Evolutionary conservation across 2,113 vertebrate species (phyloP), one percentile per base, ranked within the genome.

Genomic region (Beaufortia kweichowensis): DNA sequence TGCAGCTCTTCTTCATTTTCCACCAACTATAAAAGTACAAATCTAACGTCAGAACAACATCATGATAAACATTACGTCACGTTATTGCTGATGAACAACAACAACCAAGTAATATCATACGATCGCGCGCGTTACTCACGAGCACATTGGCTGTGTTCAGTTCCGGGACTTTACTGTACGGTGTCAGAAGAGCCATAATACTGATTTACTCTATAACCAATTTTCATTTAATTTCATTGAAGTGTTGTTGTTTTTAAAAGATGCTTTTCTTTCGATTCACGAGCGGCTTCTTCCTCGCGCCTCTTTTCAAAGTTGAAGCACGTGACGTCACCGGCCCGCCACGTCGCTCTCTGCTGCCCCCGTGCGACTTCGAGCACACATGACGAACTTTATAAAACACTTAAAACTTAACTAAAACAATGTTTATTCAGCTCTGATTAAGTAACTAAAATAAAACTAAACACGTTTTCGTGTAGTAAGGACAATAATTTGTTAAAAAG

Each of bases 1-100:
- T 92, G 92, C 75, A 93, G 80, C 68, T 86, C 81, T 78, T 91
- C 90, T 76, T 92, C 90, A 15, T 73, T 84, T 78, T 92, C 91
- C 77, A 93, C 89, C 77, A 93, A 81, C 92, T 93, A 79, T 65
- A 31, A 78, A 26, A 68, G 24, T 6, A 28, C 23, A 79, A 56
- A n/a, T n/a, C 48, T 7, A 17, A 56, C 10, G 7, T 21, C 31
- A 53, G 66, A 24, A 64, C 19, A 33, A 3, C 2, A 59, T 9
- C 21, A 3, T 8, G 21, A 61, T 29, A 35, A 62, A 66, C 29
- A 23, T 43, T 10, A 24, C 23, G 14, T 63, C 2, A 33, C 14
- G 11, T 28, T 3, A 15, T 4, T 2, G 2, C 15, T 55, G 4
- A 28, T 31, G 19, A 55, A 3, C 3, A 2, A 62, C 35, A n/a